Evolutionary conservation across 2,888 invertebrate species (phyloP).

Genomic region (Eupithecia subumbrata): DNA sequence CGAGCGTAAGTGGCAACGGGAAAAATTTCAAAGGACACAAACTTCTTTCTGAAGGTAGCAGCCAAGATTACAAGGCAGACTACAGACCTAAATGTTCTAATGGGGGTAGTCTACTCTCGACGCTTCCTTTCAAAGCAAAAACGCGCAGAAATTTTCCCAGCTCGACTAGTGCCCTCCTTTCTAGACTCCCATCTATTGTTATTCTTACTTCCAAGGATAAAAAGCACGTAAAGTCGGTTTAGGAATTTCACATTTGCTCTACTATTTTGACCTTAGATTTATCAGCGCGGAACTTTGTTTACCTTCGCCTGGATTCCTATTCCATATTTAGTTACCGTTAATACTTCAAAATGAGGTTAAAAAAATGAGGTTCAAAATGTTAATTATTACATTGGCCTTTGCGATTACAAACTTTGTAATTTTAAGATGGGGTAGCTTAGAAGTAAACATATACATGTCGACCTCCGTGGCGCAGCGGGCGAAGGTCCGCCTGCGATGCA

Average conservation of each 20-base stretch:
- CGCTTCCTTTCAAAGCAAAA: conserved; percentile 4
- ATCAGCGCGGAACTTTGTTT: conserved; percentile 26
- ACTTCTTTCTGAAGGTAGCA: neutral
- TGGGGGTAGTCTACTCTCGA: neutral
- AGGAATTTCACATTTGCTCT: conserved; percentile 17
- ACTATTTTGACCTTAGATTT: conserved; percentile 23
- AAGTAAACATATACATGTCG: neutral
- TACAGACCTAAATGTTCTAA: conserved; percentile 5
- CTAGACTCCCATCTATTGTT: conserved; percentile 54
- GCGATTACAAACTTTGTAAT: neutral
- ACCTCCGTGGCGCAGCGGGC: too few species aligned
- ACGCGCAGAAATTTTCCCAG: conserved; percentile 30
- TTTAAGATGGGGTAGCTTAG: neutral
- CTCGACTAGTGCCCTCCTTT: conserved; percentile 64
- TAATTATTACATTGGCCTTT: conserved; percentile 7
- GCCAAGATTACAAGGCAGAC: neutral
- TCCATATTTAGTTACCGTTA: conserved; percentile 11
- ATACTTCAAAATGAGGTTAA: conserved; percentile 13
- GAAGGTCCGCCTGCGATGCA: too few species aligned
- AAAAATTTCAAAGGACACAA: neutral
- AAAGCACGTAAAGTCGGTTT: conserved; percentile 19
- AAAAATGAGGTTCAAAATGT: conserved; percentile 7
- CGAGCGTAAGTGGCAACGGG: neutral
- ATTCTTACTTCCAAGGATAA: conserved; percentile 45
- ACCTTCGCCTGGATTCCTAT: conserved; percentile 10